Conservation (phyloP, 2,797 vertebrate genomes). For the Acanthiza pusilla region DNA sequence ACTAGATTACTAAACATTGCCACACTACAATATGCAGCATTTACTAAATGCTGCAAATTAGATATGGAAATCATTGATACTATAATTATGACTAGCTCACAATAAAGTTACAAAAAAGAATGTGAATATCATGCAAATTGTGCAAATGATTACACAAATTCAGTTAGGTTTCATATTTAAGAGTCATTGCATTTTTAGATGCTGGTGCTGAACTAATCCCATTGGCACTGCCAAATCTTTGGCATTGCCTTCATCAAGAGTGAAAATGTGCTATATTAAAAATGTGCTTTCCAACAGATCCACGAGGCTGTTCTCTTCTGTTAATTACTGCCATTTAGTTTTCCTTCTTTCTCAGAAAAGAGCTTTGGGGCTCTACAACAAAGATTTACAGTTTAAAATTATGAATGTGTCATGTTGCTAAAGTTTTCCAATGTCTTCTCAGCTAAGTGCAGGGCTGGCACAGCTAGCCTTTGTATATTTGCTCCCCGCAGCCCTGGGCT, state of each 20-base stretch:
- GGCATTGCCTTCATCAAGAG: background rate
- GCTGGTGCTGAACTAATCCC: background rate
- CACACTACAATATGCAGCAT: background rate
- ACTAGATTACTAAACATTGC: background rate
- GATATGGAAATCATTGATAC: background rate
- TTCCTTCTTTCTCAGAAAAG: conserved; percentile 10
- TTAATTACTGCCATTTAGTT: conserved; percentile 10
- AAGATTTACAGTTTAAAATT: background rate
- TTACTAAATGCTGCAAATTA: background rate
- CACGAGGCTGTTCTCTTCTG: background rate
- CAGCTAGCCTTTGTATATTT: background rate
- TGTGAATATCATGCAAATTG: background rate
- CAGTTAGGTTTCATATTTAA: background rate
- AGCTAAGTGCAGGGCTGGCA: background rate
- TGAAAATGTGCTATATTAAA: background rate
- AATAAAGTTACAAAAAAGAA: background rate
- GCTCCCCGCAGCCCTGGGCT: background rate
- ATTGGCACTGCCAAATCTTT: background rate
- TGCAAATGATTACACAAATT: background rate
- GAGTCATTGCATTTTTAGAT: background rate
- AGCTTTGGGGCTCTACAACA: background rate
- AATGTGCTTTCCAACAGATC: background rate
- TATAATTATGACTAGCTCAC: background rate
- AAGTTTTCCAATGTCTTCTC: background rate
- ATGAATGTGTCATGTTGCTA: background rate